Base-by-base conservation (phyloP, 1,140 invertebrate genomes). In the Papilio helenus region DNA sequence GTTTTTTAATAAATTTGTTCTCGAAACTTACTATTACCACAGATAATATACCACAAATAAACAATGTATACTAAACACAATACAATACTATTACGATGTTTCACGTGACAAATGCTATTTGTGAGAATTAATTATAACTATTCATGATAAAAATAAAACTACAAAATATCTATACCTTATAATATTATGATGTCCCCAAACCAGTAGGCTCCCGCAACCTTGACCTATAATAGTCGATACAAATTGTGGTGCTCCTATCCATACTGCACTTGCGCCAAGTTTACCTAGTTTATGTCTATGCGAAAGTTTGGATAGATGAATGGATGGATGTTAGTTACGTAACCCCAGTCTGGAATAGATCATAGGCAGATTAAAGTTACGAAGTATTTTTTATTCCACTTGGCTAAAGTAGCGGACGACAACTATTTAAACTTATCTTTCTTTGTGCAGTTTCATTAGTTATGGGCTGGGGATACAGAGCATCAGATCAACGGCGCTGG, bases 401-500 rank as follows among this genome's bases (percentile, higher is more conserved):
- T 46, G 44, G 2, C 44, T 46, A 1, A 46, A 46, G 44, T 46
- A 0, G 5, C 14, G 5, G 7, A 0, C 18, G 18, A n/a, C n/a
- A 9, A 18, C 16, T 2, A 20, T 18, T 55, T 20, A 55, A 20
- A 55, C 14, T 2, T 49, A 18, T 73, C 10, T 73, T 20, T 73
- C 39, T 61, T 65, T 61, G 79, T 82, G 14, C 80, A 93, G 91
- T 90, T n/a, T 79, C 88, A 0, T 7, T 84, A 9, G 90, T 87
- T 7, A 14, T 86, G 29, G 92, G 95, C 20, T 96, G 95, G 92
- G 95, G 95, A 10, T 96, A 96, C 89, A 93, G 95, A 10, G 95
- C 95, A n/a, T 95, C 95, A 83, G 96, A 96, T 78, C 96, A 97
- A 87, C 92, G 96, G 34, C 91, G 95, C 51, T 97, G 96, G 96